A percentile compares a stretch with the other conserved stretches of the same genome.
phyloP scores from a whole-genome alignment of 2,888 invertebrate species.

The Buathra laborator region DNA sequence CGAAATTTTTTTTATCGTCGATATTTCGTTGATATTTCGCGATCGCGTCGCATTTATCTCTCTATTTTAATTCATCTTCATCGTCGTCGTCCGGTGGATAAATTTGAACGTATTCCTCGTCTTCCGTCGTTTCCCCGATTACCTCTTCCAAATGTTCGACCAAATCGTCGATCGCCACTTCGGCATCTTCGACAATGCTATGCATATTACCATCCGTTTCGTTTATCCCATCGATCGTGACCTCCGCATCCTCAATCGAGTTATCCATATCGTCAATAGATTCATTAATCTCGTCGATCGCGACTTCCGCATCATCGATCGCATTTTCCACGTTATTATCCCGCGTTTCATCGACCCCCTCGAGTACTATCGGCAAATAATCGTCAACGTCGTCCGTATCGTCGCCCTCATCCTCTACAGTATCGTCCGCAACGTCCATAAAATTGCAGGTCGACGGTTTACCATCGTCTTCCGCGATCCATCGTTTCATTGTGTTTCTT shows the following conservation, averaged over 20 bases:
- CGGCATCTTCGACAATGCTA: constrained; percentile 8
- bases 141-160: constrained; percentile 30
- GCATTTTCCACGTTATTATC: neutral
- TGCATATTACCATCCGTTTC: neutral
- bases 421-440: neutral
- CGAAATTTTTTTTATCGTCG: no score
- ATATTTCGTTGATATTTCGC: neutral
- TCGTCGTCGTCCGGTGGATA: constrained; percentile 17
- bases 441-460: neutral
- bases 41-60: neutral
- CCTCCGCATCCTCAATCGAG: neutral
- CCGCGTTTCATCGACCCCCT: neutral
- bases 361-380: neutral
- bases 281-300: neutral
- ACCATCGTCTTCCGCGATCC: constrained; percentile 53
- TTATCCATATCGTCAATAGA: neutral
- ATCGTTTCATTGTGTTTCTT: constrained; percentile 55
- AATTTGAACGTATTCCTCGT: constrained; percentile 32
- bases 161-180: constrained; percentile 24
- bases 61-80: constrained; percentile 12
- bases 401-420: neutral
- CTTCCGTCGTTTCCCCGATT: constrained; percentile 6
- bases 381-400: neutral
- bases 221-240: neutral
- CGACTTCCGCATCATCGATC: constrained; percentile 19